Evolutionary conservation across 2,113 vertebrate species (phyloP).

Genomic region (Sylvietta virens): DNA sequence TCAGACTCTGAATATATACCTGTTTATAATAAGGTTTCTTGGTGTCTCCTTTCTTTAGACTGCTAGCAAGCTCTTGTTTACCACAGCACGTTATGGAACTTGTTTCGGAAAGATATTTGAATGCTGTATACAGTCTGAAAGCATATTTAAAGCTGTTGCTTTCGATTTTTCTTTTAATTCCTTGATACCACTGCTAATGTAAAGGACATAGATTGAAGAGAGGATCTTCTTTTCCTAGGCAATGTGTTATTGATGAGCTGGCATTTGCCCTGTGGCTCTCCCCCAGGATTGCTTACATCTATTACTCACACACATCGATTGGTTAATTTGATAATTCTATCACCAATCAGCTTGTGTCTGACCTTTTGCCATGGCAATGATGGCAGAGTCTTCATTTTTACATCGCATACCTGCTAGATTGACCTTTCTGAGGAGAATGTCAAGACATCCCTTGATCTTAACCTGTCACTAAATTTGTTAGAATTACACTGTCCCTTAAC

Average conservation of each 20-base stretch:
- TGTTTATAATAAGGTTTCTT: background rate
- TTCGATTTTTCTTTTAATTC: conserved; percentile 63
- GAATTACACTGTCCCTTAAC: conserved; percentile 84
- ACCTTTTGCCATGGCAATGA: conserved; percentile 98
- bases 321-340: conserved; percentile 99
- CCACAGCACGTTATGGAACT: background rate
- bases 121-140: conserved; percentile 25
- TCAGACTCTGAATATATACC: background rate
- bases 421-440: conserved; percentile 95
- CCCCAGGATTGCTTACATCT: conserved; percentile 83
- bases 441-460: conserved; percentile 89
- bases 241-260: conserved; percentile 86
- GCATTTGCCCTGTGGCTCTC: conserved; percentile 86
- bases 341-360: conserved; percentile 97
- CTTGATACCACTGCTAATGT: conserved; percentile 66
- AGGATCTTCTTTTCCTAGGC: conserved; percentile 75
- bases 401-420: conserved; percentile 87
- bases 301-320: conserved; percentile 90
- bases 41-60: background rate
- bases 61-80: background rate
- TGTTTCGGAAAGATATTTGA: conserved; percentile 4
- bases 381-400: conserved; percentile 89
- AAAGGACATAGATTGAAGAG: conserved; percentile 75
- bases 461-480: conserved; percentile 89
- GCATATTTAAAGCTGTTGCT: conserved; percentile 49